Conservation (phyloP, 2,113 vertebrate genomes). For the Gallinago undulata region DNA sequence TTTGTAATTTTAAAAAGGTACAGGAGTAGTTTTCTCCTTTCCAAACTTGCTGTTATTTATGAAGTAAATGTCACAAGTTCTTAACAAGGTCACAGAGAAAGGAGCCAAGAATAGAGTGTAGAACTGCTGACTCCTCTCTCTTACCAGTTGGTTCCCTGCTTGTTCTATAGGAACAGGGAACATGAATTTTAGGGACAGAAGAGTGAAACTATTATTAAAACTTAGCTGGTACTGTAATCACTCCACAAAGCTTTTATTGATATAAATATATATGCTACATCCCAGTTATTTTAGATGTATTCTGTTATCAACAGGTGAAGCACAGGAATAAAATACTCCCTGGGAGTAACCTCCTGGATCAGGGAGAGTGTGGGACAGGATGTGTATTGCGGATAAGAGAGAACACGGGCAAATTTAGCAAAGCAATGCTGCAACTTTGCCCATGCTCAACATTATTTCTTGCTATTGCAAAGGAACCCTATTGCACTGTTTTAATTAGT, state of each 20-base stretch:
- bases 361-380: not conserved
- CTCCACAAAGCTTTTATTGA: not conserved
- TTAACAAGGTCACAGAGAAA: not conserved
- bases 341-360: not conserved
- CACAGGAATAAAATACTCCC: not conserved
- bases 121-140: not conserved
- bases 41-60: not conserved
- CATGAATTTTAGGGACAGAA: not conserved
- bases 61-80: not conserved
- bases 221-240: not conserved
- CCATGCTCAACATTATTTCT: fast-evolving
- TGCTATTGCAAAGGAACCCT: not conserved
- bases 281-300: not conserved
- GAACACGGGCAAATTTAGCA: not conserved
- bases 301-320: not conserved
- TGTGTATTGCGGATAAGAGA: not conserved
- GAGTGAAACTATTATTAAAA: not conserved
- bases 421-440: not conserved
- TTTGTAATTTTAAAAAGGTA: not conserved
- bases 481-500: not conserved
- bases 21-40: not conserved
- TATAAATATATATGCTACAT: not conserved
- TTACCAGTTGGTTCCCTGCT: not conserved
- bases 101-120: not conserved
- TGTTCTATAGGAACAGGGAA: not conserved